Evolutionary conservation across 2,797 vertebrate species (phyloP), one percentile per base, ranked within the genome.

Genomic region (Pseudochirops cupreus): DNA sequence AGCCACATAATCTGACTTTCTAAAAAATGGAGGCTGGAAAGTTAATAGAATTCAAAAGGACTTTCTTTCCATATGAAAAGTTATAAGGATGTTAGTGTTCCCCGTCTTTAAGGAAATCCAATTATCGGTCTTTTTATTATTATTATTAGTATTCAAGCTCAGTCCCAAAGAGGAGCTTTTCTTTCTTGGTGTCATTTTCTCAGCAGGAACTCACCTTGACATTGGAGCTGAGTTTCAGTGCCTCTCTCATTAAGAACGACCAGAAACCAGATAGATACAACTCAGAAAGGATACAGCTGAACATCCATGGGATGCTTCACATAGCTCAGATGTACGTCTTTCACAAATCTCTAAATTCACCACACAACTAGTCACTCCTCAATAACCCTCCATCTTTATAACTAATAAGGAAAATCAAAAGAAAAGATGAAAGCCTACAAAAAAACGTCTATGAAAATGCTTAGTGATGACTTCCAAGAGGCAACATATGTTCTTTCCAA

Each of bases 21-120:
- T 98, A 97, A 99, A 99, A 99, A 98, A 98, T 98, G 98, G 97
- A 98, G 98, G 98, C 97, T 98, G 98, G 97, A 98, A 98, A 98
- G 98, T 98, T 99, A 98, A 99, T 98, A 98, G 98, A 99, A 99
- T 99, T 98, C 98, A 98, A 99, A 99, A 98, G 98, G 98, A 97
- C 97, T 98, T 98, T 96, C 98, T 98, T 99, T 99, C 98, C 98
- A 97, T 98, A 96, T 98, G 98, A 98, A 98, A 98, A 98, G 98
- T 98, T 98, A 98, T 97, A 98, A 99, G 98, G 98, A 97, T 98
- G 96, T 98, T 98, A 98, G 98, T 98, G 98, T 98, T 98, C 98
- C 96, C 97, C 98, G 96, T 98, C 98, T 98, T 99, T 99, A 98
- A 98, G 98, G 97, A 98, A 98, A 99, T 98, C 98, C 98, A 99